Evolutionary conservation across 1,140 invertebrate species (phyloP).

Genomic region (Conopomorpha cramerella): DNA sequence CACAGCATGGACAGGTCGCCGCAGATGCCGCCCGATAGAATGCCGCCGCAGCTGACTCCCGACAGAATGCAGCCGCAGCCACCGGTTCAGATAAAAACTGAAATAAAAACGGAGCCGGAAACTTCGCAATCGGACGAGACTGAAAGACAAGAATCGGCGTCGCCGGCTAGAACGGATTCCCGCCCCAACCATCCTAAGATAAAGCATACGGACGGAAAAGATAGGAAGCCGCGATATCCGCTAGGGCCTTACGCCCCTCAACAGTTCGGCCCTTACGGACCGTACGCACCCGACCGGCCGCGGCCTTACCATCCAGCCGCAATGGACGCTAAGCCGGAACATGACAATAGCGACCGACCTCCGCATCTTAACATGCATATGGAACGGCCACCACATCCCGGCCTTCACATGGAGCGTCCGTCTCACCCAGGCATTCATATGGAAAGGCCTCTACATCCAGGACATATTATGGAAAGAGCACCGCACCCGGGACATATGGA

Average conservation of each 20-base stretch:
- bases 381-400: no score
- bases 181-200: slow-evolving; percentile 37
- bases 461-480: no score
- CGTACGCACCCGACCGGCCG: slow-evolving; percentile 27
- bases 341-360: no score
- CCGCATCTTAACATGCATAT: no score
- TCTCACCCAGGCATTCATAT: no score
- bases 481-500: no score
- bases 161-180: slow-evolving; percentile 20
- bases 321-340: no score
- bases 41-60: slow-evolving; percentile 5
- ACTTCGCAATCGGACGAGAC: slow-evolving; percentile 27
- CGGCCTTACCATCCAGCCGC: slow-evolving; percentile 4
- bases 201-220: slow-evolving; percentile 45
- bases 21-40: neutral
- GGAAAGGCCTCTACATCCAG: no score
- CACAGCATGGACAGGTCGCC: slow-evolving; percentile 2
- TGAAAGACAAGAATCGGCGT: slow-evolving; percentile 14
- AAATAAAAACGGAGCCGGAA: slow-evolving; percentile 40
- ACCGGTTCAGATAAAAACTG: slow-evolving; percentile 32
- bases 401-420: no score
- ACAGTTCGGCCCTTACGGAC: slow-evolving; percentile 46
- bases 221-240: slow-evolving; percentile 32
- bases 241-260: slow-evolving; percentile 51
- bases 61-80: slow-evolving; percentile 10